phyloP scores from a whole-genome alignment of 1,140 invertebrate species.

The Temnothorax curvispinosus region DNA sequence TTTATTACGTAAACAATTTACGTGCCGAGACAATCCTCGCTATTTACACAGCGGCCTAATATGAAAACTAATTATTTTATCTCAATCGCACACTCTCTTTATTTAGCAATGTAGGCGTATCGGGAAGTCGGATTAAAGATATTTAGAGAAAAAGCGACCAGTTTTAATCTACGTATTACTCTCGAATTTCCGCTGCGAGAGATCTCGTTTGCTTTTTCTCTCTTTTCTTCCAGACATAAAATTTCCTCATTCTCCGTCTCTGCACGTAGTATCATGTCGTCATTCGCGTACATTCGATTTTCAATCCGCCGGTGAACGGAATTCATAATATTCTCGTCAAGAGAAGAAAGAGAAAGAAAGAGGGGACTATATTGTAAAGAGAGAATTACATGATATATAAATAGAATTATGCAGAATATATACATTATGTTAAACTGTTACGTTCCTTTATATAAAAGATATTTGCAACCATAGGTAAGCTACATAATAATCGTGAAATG shows the following conservation, averaged over 20 bases:
- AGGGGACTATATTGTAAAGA: not conserved
- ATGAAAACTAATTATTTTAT: slow-evolving; percentile 31
- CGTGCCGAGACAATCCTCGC: not conserved
- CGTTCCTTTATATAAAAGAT: not conserved
- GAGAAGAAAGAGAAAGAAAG: not conserved
- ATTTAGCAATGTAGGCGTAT: not conserved
- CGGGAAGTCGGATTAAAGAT: not conserved
- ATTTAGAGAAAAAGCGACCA: not conserved
- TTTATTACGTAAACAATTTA: not conserved
- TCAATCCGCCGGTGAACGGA: not conserved
- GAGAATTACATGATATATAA: not conserved
- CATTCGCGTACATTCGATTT: not conserved
- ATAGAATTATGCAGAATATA: not conserved
- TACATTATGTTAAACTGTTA: not conserved
- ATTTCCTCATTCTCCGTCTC: not conserved
- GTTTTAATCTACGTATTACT: not conserved
- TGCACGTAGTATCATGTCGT: not conserved
- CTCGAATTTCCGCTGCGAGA: not conserved
- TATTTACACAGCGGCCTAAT: not conserved
- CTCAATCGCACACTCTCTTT: not conserved
- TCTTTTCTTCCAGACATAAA: not conserved
- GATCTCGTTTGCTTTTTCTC: not conserved
- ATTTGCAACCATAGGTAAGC: not conserved
- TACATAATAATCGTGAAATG: not conserved
- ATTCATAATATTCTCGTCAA: not conserved